Base-by-base conservation (phyloP, 2,113 vertebrate species). In the Daphoenositta chrysoptera region DNA sequence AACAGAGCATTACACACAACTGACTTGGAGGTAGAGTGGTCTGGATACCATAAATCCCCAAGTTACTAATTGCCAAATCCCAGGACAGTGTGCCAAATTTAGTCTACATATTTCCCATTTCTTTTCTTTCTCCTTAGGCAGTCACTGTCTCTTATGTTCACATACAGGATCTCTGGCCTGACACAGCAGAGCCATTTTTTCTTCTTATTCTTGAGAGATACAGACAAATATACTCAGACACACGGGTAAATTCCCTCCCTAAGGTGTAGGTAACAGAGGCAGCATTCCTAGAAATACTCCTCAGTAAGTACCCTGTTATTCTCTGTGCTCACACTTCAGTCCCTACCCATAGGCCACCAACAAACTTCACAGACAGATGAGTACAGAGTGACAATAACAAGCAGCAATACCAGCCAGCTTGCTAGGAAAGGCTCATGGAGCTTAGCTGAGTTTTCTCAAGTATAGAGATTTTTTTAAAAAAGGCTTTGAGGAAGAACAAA, bases 61-160 rank as follows among this genome's bases (percentile, higher is more conserved):
- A 72, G 85, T 94, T 90, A 83, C 75, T 73, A 33, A 96, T 88
- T 93, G 84, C 54, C 79, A 92, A 53, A 60, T 26, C 37, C 61
- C 8, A 18, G 75, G n/a, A 40, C 37, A 83, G 31, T 15, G 26
- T 15, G 22, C 20, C 70, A 61, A 15, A 66, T 33, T 57, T 20
- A 51, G 69, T 11, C 64, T 31, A 15, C 4, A 1, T 23, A 23
- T 42, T 81, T 66, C 60, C 56, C 6, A 11, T 19, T 73, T 47
- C 22, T 81, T 75, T 65, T 35, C 22, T 54, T 90, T 50, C 56
- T 71, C n/a, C 58, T 72, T 28, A 56, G 33, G 18, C 35, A 70
- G 54, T 63, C 30, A 17, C 16, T 5, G 17, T 17, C 45, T 58
- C 33, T 50, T 58, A 60, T 1, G 3, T 12, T 65, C 57, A 65